Conservation (phyloP, 2,888 invertebrate species). For the Trichacis sp. region DNA sequence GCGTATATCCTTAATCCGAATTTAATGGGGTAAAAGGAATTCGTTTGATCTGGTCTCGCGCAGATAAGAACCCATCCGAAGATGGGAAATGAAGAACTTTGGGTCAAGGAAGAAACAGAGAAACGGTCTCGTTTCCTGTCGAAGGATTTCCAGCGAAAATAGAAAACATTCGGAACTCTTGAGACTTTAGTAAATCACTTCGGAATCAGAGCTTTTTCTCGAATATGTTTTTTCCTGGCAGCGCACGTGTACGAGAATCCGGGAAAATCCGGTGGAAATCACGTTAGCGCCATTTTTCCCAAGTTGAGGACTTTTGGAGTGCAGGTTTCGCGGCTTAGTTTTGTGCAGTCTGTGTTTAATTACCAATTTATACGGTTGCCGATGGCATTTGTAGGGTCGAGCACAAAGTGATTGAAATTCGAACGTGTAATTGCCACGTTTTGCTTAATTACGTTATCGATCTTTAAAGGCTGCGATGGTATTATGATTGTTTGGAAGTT, state of each 20-base stretch:
- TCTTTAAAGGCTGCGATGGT: no score
- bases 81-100: neutral
- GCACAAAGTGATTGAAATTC: no score
- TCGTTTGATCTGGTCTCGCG: neutral
- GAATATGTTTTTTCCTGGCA: neutral
- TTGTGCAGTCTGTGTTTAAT: no score
- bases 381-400: no score
- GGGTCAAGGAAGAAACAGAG: neutral
- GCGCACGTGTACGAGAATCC: conserved; percentile 25
- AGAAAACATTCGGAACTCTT: neutral
- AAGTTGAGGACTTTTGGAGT: no score
- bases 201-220: neutral
- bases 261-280: conserved; percentile 48
- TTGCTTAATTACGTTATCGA: no score
- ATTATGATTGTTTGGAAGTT: no score
- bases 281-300: conserved; percentile 45
- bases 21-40: no score
- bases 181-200: neutral
- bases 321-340: no score
- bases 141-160: neutral
- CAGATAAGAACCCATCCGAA: neutral
- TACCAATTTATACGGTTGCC: no score
- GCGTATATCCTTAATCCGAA: no score
- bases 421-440: no score
- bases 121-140: neutral